phyloP scores from a whole-genome alignment of 2,113 vertebrate genomes.

The Solenodon paradoxus region DNA sequence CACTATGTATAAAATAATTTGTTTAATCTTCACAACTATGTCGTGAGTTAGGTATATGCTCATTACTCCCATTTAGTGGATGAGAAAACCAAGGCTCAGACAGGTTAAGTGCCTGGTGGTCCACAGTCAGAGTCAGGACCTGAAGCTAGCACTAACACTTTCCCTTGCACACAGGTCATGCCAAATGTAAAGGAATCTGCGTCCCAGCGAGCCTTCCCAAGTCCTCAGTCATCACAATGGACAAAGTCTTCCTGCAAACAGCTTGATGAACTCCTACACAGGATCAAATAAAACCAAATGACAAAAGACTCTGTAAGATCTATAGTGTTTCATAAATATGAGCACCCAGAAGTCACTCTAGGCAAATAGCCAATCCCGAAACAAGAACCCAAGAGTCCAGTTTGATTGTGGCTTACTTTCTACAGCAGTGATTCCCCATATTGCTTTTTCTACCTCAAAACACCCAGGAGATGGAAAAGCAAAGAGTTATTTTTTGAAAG shows the following conservation, averaged over 20 bases:
- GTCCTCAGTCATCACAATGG: neutral
- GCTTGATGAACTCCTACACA: neutral
- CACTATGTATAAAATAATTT: neutral
- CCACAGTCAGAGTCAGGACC: neutral
- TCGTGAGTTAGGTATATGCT: neutral
- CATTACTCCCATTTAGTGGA: neutral
- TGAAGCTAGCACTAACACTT: neutral
- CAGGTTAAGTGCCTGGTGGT: neutral
- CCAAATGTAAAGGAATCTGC: neutral
- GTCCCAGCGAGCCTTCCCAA: neutral
- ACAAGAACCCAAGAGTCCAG: neutral
- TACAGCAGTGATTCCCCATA: neutral
- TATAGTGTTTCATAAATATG: neutral
- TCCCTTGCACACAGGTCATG: neutral
- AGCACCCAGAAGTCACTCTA: neutral
- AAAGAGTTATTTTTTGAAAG: neutral
- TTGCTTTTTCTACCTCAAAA: neutral
- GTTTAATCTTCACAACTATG: neutral
- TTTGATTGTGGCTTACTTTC: neutral
- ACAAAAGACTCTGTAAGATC: neutral
- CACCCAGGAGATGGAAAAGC: neutral
- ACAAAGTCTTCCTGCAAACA: neutral
- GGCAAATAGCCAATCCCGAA: neutral
- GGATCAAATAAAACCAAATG: neutral
- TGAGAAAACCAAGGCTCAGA: neutral